These are phyloP conservation scores for Alosa sapidissima DNA, from an alignment of 2,797 vertebrate species.

Conservation along the genomic window DNA sequence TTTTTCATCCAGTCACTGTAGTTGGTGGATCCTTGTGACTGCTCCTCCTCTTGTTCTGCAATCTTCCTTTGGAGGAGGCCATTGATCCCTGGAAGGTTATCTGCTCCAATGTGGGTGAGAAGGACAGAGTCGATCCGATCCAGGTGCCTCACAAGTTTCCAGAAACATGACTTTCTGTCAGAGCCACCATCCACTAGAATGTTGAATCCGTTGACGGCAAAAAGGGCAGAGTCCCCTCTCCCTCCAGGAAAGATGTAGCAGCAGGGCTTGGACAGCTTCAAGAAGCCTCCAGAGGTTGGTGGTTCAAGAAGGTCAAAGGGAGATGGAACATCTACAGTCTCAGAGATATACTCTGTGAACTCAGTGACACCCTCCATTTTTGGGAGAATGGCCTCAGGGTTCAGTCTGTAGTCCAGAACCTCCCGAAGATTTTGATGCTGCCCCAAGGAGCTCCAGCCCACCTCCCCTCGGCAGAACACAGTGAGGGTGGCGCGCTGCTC, in stretches of 20 bases:
- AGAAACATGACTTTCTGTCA: constrained; percentile 95
- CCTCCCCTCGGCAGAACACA: constrained; percentile 88
- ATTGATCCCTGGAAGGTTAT: constrained; percentile 97
- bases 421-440: constrained; percentile 76
- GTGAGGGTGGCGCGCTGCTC: constrained; percentile 87
- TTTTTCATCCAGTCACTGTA: constrained; percentile 99
- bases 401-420: constrained; percentile 86
- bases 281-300: constrained; percentile 95
- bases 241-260: constrained; percentile 98
- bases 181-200: constrained; percentile 97
- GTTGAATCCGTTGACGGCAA: constrained; percentile 98
- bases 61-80: constrained; percentile 96
- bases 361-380: constrained; percentile 97
- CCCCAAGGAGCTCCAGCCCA: constrained; percentile 88
- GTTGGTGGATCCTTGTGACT: constrained; percentile 87
- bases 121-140: constrained; percentile 96
- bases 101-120: constrained; percentile 95
- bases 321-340: constrained; percentile 95
- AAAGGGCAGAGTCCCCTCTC: constrained; percentile 95
- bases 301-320: constrained; percentile 96
- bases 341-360: constrained; percentile 96
- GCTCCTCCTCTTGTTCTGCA: constrained; percentile 94
- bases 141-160: constrained; percentile 97
- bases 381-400: constrained; percentile 84
- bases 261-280: constrained; percentile 97